Conservation (phyloP, 2,113 vertebrate genomes). For the Hemibagrus wyckioides region DNA sequence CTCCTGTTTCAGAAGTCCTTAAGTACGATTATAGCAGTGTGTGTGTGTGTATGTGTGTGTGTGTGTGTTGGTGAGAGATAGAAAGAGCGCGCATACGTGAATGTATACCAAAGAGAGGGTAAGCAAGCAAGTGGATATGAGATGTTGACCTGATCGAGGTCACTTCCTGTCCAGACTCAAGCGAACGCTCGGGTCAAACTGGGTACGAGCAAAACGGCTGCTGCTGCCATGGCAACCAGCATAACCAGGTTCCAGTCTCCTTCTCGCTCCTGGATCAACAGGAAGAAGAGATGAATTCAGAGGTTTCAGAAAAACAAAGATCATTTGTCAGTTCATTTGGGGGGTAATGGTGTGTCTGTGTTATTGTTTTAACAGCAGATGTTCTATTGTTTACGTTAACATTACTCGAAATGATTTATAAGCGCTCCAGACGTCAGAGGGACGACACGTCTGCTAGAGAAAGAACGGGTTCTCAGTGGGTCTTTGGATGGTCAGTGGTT, state of each 20-base stretch:
- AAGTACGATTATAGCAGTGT: neutral
- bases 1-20: neutral
- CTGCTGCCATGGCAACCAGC: slow-evolving; percentile 66
- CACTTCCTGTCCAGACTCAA: slow-evolving; percentile 64
- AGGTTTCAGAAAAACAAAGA: neutral
- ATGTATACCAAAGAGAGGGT: slow-evolving; percentile 20
- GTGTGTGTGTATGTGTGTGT: neutral
- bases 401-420: neutral
- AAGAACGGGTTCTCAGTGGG: too few relatives aligned
- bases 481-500: neutral
- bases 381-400: neutral
- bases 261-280: slow-evolving; percentile 48
- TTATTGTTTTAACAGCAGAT: neutral
- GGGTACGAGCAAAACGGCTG: slow-evolving; percentile 71
- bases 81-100: neutral
- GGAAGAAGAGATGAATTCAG: slow-evolving; percentile 42
- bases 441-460: neutral
- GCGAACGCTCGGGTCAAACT: slow-evolving; percentile 64
- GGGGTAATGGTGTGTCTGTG: neutral
- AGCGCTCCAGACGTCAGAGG: slow-evolving; percentile 4
- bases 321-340: neutral
- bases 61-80: too few relatives aligned
- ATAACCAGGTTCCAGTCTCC: slow-evolving; percentile 70
- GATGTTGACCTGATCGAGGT: slow-evolving; percentile 44
- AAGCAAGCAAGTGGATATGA: slow-evolving; percentile 16